Evolutionary conservation across 2,113 vertebrate genomes (phyloP).

Genomic region (Toxostoma redivivum): DNA sequence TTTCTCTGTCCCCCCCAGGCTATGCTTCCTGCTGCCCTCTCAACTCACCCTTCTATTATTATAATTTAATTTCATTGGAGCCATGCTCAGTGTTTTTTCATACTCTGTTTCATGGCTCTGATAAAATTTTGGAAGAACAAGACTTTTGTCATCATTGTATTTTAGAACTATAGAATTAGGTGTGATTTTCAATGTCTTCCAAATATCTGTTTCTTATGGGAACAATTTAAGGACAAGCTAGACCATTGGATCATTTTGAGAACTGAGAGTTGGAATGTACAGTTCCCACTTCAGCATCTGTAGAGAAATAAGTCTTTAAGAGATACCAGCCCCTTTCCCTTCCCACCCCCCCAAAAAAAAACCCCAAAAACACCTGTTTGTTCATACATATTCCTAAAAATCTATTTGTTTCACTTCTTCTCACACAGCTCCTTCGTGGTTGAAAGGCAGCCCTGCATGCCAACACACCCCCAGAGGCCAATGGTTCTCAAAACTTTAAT

Average conservation of each 20-base stretch:
- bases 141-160: not conserved
- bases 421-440: slow-evolving; percentile 89
- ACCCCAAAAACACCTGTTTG: not conserved
- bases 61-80: not conserved
- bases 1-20: not conserved
- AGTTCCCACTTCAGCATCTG: not conserved
- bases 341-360: rapidly evolving
- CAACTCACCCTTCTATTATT: not conserved
- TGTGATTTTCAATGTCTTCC: not conserved
- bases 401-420: not conserved
- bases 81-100: not conserved
- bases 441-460: slow-evolving; percentile 97
- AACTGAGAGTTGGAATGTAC: not conserved
- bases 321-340: not conserved
- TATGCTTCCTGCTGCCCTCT: not conserved
- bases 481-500: slow-evolving; percentile 96
- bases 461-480: slow-evolving; percentile 92
- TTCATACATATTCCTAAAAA: not conserved
- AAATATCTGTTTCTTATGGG: not conserved
- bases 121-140: not conserved
- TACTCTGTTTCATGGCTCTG: not conserved
- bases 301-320: not conserved
- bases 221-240: not conserved
- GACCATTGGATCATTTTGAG: not conserved
- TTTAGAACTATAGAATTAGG: not conserved